Evolutionary conservation across 2,888 invertebrate species (phyloP), one percentile per base, ranked within the genome.

Genomic region (Troides aeacus): DNA sequence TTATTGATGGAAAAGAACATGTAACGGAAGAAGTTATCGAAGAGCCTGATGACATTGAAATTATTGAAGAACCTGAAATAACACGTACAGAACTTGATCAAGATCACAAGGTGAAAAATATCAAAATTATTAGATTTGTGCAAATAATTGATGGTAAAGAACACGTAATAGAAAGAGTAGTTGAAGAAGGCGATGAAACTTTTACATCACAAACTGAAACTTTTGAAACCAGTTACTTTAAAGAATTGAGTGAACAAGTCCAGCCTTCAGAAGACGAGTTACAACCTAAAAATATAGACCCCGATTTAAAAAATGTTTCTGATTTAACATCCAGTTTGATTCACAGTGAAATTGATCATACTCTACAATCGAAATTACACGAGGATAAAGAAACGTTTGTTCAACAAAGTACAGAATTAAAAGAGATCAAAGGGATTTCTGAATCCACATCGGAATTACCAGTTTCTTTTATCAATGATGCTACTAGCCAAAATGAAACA

Each of bases 11-110:
- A 0, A 95, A 96, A 85, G 97, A 97, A 85, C 95, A 95, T 72
- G 94, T 96, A 0, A 96, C 95, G 1, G 97, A 97, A 87, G 97
- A 97, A 88, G 91, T 97, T 0, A 94, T 97, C 66, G 97, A 97
- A 80, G 97, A 97, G 84, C 97, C 97, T 0, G 97, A 96, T 81
- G 96, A 96, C 80, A 90, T 96, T 8, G 95, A 96, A 85, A 91
- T 95, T 8, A 94, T 95, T 62, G 95, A 95, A 81, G 94, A 94
- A 74, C 89, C 89, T 17, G 63, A 67, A 80, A 77, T 76, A 70
- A 84, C 5, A 78, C 82, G 23, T 84, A 84, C 65, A 84, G 78
- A 62, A 71, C 82, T 66, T 42, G 50, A 66, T 42, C 63, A 67
- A 53, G 46, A 65, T 17, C 66, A 60, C 18, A 70, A 64, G 59